Conservation (phyloP, 2,888 invertebrate species). For the Limnephilus marmoratus region DNA sequence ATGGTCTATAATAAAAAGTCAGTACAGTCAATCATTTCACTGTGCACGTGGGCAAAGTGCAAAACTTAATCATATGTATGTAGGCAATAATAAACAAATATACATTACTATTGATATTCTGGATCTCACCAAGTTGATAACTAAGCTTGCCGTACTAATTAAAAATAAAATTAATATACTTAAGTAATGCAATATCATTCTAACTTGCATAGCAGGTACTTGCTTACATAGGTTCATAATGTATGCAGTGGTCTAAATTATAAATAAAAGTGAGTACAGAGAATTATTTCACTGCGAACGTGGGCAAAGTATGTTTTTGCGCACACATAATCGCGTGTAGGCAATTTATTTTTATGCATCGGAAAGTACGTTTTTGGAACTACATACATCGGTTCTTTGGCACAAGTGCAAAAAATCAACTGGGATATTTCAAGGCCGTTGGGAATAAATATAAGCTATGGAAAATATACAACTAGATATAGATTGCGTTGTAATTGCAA, state of each 20-base stretch:
- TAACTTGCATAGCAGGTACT: neutral
- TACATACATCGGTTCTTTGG: conserved; percentile 11
- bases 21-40: too few species aligned
- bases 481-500: neutral
- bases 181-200: neutral
- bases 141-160: too few species aligned
- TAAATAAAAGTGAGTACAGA: neutral
- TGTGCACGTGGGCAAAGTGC: too few species aligned
- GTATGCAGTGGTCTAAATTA: neutral
- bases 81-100: too few species aligned
- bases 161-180: neutral
- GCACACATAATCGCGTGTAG: neutral
- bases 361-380: neutral
- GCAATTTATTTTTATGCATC: conserved; percentile 29
- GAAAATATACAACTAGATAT: neutral
- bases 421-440: conserved; percentile 10
- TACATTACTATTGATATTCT: too few species aligned
- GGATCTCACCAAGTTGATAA: too few species aligned
- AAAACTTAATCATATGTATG: too few species aligned
- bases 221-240: neutral
- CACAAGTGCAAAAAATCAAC: conserved; percentile 20
- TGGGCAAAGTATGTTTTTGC: neutral
- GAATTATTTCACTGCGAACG: neutral
- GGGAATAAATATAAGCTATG: conserved; percentile 16
- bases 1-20: too few species aligned